Percentiles rank a stretch among this genome's conserved stretches.
Conservation (phyloP, 2,113 vertebrate species). For the Rhinogobius similis region DNA sequence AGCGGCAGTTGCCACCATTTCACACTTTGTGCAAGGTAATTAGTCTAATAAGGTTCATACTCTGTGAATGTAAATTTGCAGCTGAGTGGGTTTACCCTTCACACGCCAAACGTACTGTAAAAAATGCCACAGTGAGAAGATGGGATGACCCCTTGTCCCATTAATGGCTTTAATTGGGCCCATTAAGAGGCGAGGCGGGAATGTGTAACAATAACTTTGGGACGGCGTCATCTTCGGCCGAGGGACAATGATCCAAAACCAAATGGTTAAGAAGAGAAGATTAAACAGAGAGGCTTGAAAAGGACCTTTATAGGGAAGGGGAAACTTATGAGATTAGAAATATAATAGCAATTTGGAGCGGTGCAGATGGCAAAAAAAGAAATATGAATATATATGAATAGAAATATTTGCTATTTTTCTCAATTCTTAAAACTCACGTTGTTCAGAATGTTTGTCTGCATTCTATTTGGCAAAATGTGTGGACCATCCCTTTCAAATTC, state of each 20-base stretch:
- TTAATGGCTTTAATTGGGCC: conserved; percentile 72
- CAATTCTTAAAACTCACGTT: too few species aligned
- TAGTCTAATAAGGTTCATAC: conserved; percentile 60
- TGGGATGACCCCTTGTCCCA: conserved; percentile 56
- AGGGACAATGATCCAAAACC: conserved; percentile 59
- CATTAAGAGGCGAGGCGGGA: conserved; percentile 64
- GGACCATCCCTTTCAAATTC: background rate
- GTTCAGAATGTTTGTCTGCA: too few species aligned
- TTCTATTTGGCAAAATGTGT: too few species aligned
- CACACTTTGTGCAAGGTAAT: conserved; percentile 45
- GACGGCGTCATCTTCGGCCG: conserved; percentile 50
- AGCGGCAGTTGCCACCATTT: conserved; percentile 24
- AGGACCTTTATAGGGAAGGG: background rate
- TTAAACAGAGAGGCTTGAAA: conserved; percentile 16
- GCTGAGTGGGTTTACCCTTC: conserved; percentile 69
- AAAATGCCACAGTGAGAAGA: conserved; percentile 43
- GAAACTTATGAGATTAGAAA: background rate
- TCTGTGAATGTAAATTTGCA: conserved; percentile 60
- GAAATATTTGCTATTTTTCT: too few species aligned
- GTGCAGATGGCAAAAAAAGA: background rate
- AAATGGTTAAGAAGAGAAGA: conserved; percentile 22
- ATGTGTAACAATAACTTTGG: conserved; percentile 73
- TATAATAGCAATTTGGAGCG: background rate
- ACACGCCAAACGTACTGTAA: conserved; percentile 44
- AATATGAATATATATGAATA: too few species aligned